Percentiles rank a stretch among this genome's conserved stretches.
Conservation (phyloP, 2,113 vertebrate genomes). For the Microtus pennsylvanicus region DNA sequence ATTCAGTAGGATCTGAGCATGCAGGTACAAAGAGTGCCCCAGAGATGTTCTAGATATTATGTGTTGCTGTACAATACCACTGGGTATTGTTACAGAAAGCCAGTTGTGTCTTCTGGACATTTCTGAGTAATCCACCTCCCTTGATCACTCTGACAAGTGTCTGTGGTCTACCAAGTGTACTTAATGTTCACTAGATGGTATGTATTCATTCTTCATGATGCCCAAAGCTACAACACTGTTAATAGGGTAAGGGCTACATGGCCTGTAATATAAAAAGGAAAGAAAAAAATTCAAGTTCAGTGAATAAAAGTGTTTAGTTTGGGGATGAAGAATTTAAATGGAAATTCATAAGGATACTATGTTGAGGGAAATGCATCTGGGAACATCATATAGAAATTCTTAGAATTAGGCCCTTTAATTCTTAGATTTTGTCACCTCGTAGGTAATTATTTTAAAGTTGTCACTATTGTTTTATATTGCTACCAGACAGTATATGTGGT, state of each 20-base stretch:
- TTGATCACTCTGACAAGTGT: neutral
- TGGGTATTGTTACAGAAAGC: neutral
- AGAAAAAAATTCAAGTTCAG: neutral
- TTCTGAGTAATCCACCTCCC: neutral
- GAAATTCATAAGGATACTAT: neutral
- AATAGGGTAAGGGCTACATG: neutral
- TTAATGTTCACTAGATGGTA: neutral
- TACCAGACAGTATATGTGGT: too few relatives aligned
- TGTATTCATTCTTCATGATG: neutral
- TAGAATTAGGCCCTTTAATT: neutral
- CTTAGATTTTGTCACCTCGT: neutral
- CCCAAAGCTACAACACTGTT: neutral
- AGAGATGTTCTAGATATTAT: neutral
- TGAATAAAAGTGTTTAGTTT: neutral
- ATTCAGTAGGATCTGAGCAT: neutral
- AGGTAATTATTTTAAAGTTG: neutral
- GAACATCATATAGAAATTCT: neutral
- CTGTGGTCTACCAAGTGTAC: neutral
- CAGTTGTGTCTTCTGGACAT: neutral
- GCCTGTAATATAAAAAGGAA: neutral
- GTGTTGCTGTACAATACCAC: too few relatives aligned
- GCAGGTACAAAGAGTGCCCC: neutral
- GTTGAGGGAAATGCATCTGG: neutral
- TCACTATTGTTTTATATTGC: neutral
- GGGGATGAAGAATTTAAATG: neutral